Base-by-base conservation (phyloP, 2,113 vertebrate genomes). In the Rhipidura dahli region DNA sequence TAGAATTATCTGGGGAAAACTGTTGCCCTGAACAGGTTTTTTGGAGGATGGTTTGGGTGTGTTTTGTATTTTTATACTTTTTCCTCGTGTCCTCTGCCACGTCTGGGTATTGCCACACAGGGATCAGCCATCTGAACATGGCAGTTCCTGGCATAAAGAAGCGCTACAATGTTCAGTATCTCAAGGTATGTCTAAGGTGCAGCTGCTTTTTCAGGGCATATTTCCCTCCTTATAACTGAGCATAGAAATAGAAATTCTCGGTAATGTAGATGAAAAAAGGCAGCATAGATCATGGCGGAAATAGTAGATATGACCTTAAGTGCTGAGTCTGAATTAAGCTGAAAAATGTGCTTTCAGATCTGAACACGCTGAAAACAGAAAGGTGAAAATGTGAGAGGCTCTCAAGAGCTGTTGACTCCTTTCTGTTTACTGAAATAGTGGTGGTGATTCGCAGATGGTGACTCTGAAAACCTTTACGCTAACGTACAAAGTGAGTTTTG, bases 61-160 rank as follows among this genome's bases (percentile, higher is more conserved):
- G 15, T 10, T 63, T 64, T n/a, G 31, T 39, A 6, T 60, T 63
- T 77, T 64, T 53, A 49, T 82, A 9, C 70, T 61, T 75, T 35
- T 42, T n/a, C 53, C 54, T 82, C 0, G 0, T 6, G 14, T 82
- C 39, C 45, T 51, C 50, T 83, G 53, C 1, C 1, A 1, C 0
- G 0, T 15, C 5, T 1, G 15, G 23, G 31, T 37, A 2, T 54
- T 71, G 89, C 18, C 31, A 33, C 24, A 9, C 26, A 6, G 60
- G 60, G 54, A 44, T 79, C 40, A 30, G n/a, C 49, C 45, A 18
- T 45, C 35, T 44, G 68, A 77, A 19, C 7, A 1, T 0, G 2
- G 60, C 84, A 54, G 39, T 17, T 44, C 59, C 45, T 82, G 71
- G 35, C 20, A 9, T 7, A 9, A 63, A 68, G 60, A 45, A 61